Base-by-base conservation (phyloP, 2,888 invertebrate species). In the Ochropacha duplaris region DNA sequence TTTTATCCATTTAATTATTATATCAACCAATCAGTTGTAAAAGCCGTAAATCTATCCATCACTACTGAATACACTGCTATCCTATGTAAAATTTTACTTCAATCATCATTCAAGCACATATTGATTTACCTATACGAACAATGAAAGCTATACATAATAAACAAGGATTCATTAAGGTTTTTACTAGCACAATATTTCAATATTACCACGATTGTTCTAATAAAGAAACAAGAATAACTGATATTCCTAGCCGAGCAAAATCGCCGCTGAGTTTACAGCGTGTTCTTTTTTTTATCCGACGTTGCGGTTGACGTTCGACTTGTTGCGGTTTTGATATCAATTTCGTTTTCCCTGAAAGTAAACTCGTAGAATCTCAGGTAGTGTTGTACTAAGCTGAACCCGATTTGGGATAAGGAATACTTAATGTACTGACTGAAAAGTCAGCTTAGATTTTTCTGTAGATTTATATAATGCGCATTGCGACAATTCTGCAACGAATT, bases 331-430 rank as follows among this genome's bases (percentile, higher is more conserved):
- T 24, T 22, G 12, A 51, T 51, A 26, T 26, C 26, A 51, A 52
- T 31, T 52, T 22, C 34, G 19, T 34, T 4, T 52, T 12, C 12
- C 12, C 31, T 26, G 50, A 24, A 50, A 50, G 50, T 51, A 2
- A 16, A 34, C 31, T 19, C 6, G 31, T 22, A 24, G 31, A 34
- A 22, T 52, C 31, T 52, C 34, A 52, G 52, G 34, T 52, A 19
- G 22, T 34, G 31, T 52, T 31, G 31, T 31, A 31, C n/a, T 34
- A 34, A 31, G 34, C 24, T 52, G 52, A 52, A 19, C 31, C 14
- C 52, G 12, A 22, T 52, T 52, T 52, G 22, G 19, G 31, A 51
- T 11, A 52, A 34, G 34, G 34, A 52, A 52, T 51, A 51, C 16
- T 31, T 8, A 31, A 31, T 34, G 22, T 44, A n/a, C n/a, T 19